Percentiles rank a stretch among this genome's conserved stretches.
Conservation (phyloP, 2,113 vertebrate genomes). For the Symphodus melops region DNA sequence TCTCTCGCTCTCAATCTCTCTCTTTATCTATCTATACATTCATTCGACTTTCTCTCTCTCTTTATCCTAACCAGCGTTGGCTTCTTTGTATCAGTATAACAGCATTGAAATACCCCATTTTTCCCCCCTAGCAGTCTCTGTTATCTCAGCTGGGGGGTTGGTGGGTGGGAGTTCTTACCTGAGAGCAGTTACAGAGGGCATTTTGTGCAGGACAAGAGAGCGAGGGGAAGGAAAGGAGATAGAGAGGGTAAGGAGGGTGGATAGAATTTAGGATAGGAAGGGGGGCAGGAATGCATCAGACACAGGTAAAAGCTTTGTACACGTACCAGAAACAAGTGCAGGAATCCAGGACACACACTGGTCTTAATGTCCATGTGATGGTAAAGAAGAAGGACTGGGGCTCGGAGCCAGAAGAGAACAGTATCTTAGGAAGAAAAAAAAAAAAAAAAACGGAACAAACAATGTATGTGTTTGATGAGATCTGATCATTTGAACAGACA, state of each 20-base stretch:
- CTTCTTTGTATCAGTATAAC: conserved; percentile 37
- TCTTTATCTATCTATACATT: conserved; percentile 6
- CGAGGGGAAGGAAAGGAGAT: conserved; percentile 26
- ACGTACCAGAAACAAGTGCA: conserved; percentile 30
- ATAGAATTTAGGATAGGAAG: not conserved
- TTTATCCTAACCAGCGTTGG: not conserved
- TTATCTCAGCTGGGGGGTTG: conserved; percentile 40
- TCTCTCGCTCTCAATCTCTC: too few species aligned
- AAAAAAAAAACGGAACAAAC: not conserved
- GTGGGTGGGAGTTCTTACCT: conserved; percentile 43
- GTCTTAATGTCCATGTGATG: conserved; percentile 10
- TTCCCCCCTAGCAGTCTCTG: conserved; percentile 7
- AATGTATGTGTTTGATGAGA: not conserved
- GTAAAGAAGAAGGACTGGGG: not conserved
- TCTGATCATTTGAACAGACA: not conserved
- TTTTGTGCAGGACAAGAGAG: conserved; percentile 60
- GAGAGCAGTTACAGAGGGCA: conserved; percentile 62
- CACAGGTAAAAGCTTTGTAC: conserved; percentile 66
- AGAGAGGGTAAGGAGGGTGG: conserved; percentile 1
- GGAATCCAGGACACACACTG: conserved; percentile 11
- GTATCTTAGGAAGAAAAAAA: not conserved
- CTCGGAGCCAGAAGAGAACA: not conserved
- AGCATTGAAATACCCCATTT: conserved; percentile 22
- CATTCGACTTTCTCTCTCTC: conserved; percentile 19
- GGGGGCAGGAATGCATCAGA: conserved; percentile 41